Conservation (phyloP, 1,140 invertebrate genomes). For the Hermetia illucens region DNA sequence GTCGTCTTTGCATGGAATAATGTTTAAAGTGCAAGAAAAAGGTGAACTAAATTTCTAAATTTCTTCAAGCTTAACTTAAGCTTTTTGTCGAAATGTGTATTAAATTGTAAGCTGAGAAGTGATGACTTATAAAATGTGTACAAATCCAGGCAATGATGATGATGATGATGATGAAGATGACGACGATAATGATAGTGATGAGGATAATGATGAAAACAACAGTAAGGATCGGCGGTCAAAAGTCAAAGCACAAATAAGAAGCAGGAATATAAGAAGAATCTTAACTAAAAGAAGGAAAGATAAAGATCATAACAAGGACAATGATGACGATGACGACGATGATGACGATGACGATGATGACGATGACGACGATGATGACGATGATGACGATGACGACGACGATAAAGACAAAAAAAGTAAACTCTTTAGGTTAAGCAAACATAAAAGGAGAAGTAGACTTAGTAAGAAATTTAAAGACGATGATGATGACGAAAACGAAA, state of each 20-base stretch:
- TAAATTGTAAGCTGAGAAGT: too few relatives aligned
- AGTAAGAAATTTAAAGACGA: background rate
- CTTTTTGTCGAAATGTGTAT: too few relatives aligned
- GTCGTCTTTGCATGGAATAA: background rate
- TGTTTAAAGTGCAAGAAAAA: too few relatives aligned
- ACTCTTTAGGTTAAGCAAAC: background rate
- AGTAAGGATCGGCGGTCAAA: slow-evolving; percentile 32
- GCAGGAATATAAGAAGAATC: slow-evolving; percentile 7
- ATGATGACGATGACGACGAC: slow-evolving; percentile 3
- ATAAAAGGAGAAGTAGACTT: background rate
- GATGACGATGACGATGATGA: slow-evolving; percentile 4
- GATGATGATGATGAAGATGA: slow-evolving; percentile 31
- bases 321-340: slow-evolving; percentile 9
- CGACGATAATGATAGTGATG: slow-evolving; percentile 30
- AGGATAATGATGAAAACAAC: slow-evolving; percentile 35
- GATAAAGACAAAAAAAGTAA: background rate
- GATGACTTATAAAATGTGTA: too few relatives aligned
- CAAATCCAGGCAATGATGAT: slow-evolving; percentile 30
- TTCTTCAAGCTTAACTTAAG: background rate
- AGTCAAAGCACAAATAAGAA: slow-evolving; percentile 18
- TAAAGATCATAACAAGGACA: background rate
- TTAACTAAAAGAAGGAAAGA: background rate
- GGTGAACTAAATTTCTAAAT: too few relatives aligned
- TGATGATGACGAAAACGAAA: slow-evolving; percentile 14
- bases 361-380: slow-evolving; percentile 5